Base-by-base conservation (phyloP, 1,140 invertebrate genomes). In the Solenopsis invicta region DNA sequence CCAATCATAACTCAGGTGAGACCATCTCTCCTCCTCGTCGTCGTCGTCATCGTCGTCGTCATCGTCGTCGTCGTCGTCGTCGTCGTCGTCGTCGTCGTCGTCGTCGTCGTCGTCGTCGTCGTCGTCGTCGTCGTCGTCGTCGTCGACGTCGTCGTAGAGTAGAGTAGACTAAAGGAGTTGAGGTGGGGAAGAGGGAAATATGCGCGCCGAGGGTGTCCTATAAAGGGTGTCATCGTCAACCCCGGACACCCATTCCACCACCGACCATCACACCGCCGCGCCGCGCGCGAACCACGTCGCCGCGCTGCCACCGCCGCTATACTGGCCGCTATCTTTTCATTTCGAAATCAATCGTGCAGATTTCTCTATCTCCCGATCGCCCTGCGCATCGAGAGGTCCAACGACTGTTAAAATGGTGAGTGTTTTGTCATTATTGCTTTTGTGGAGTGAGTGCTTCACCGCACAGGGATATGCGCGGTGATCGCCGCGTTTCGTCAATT, bases 161-260 rank as follows among this genome's bases (percentile, higher is more conserved):
- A 41, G 41, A 41, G 41, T 41, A 6, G 41, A 41, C 12, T 18
- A n/a, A 8, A 2, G 13, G 9, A n/a, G 6, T 3, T 13, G n/a
- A 5, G 29, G 6, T 10, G 18, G 9, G 48, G 16, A 2, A 10
- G 10, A 10, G 52, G 72, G 56, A 75, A 81, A 48, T 71, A 72
- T 89, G 87, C 91, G 87, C 92, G 88, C 89, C 87, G 91, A 90
- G 92, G 90, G 84, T 93, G 89, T 74, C 89, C 89, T 95, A 95
- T 95, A 95, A 95, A 94, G 93, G 90, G 92, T 94, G 92, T 93
- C 92, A 93, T 95, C 92, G 92, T 93, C 86, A 92, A 93, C 93
- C 90, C 91, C 88, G 86, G 87, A 92, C 93, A 91, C 92, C 92
- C 93, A 94, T 94, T 94, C 91, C 88, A 90, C 80, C 89, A 89